Base-by-base conservation (phyloP, 1,140 invertebrate genomes). In the Bombus affinis region DNA sequence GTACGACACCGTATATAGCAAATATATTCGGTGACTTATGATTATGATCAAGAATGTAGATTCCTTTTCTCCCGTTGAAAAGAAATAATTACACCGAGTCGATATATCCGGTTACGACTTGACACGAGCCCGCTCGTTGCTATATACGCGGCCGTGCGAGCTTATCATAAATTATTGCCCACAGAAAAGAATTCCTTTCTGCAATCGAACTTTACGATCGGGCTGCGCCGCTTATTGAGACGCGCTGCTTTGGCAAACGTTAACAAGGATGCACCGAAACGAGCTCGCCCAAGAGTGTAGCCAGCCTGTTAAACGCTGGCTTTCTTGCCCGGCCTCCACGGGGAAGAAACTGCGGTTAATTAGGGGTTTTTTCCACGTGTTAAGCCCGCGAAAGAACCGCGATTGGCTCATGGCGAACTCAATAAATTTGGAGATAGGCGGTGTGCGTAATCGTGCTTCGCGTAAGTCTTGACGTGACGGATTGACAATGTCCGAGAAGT, bases 111-210 rank as follows among this genome's bases (percentile, higher is more conserved):
- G 75, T 83, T 76, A 80, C 62, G 42, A 62, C 79, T 70, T 72
- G 86, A 85, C 74, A 37, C 66, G 47, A 77, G 62, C 76, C 28
- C 35, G 18, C 47, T 74, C 57, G 65, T 85, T 80, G 65, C 32
- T 57, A 18, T 65, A 44, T 42, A 39, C 71, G 62, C 39, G 73
- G 22, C 35, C 15, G 44, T 13, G n/a, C 59, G 13, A 71, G 39
- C 39, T 86, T 83, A 86, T 76, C 85, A 86, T 86, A 83, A 86
- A 86, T 86, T 86, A 86, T 83, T 71, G 85, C 28, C 57, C 57
- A 73, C 80, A 35, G 70, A 76, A 83, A 71, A 65, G 71, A 76
- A 79, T 83, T 74, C 77, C 85, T 86, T 80, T 81, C 71, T 59
- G 85, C 73, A 42, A 86, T 86, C 85, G 80, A 76, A 83, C n/a